phyloP scores from a whole-genome alignment of 2,888 invertebrate species.

The Margaritifera margaritifera region DNA sequence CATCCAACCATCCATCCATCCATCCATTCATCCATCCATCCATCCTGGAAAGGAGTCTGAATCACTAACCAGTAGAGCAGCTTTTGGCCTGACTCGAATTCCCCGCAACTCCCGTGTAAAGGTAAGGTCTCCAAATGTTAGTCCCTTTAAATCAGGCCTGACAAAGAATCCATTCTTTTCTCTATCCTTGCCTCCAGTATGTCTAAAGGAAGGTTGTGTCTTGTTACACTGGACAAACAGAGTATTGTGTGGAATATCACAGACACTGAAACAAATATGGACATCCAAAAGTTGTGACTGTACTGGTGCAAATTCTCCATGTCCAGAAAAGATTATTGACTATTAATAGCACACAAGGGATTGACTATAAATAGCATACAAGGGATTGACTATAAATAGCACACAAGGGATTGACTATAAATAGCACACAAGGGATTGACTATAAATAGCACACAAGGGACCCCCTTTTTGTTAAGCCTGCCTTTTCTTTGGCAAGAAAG shows the following conservation, averaged over 20 bases:
- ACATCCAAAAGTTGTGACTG: not conserved
- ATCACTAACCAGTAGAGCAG: slow-evolving; percentile 28
- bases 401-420: too few species aligned
- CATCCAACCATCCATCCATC: too few species aligned
- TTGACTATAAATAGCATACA: too few species aligned
- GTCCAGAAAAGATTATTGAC: not conserved
- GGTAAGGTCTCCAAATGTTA: slow-evolving; percentile 40
- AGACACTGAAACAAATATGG: slow-evolving; percentile 50
- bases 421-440: too few species aligned
- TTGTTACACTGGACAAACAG: slow-evolving; percentile 61
- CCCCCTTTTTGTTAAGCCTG: too few species aligned
- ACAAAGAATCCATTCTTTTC: slow-evolving; percentile 37
- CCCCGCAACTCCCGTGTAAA: slow-evolving; percentile 45
- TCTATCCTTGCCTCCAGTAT: slow-evolving; percentile 10
- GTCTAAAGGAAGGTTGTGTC: slow-evolving; percentile 4
- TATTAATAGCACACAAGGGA: too few species aligned
- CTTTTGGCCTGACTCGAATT: slow-evolving; percentile 42
- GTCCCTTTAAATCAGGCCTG: slow-evolving; percentile 23
- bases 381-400: too few species aligned
- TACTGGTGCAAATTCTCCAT: not conserved
- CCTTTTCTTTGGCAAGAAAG: too few species aligned
- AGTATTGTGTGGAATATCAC: slow-evolving; percentile 60
- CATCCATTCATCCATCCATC: too few species aligned
- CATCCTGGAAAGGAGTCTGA: too few species aligned
- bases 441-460: too few species aligned